These are phyloP conservation scores for Pavo muticus DNA, from an alignment of 2,113 vertebrate genomes.

Conservation along the genomic window DNA sequence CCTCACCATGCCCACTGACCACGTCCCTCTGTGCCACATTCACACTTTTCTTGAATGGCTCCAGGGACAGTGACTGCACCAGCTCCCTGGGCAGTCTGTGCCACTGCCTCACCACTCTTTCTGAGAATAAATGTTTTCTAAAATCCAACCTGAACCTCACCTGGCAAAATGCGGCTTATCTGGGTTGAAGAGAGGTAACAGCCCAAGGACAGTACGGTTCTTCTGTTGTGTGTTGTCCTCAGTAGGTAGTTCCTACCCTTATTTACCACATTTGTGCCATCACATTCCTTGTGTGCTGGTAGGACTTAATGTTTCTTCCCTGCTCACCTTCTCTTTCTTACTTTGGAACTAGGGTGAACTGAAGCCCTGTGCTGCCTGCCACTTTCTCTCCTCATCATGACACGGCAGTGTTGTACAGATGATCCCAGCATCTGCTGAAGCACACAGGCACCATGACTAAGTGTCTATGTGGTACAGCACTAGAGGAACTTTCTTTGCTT, in stretches of 20 bases:
- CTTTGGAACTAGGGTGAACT: background rate
- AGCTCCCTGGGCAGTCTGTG: too few relatives aligned
- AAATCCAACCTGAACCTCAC: too few relatives aligned
- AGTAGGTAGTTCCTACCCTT: background rate
- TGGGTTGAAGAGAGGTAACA: background rate
- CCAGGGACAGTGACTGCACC: too few relatives aligned
- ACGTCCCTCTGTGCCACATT: too few relatives aligned
- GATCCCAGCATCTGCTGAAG: background rate
- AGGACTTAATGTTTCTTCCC: background rate
- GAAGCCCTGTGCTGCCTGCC: background rate
- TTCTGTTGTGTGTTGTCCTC: background rate
- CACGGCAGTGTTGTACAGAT: background rate
- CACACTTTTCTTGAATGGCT: too few relatives aligned
- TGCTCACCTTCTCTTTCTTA: background rate
- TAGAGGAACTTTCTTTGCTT: background rate
- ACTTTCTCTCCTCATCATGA: fast-evolving
- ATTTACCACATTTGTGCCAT: fast-evolving
- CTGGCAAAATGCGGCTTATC: background rate
- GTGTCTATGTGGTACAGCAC: background rate
- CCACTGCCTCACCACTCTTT: too few relatives aligned
- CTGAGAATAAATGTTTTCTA: too few relatives aligned
- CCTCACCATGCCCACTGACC: too few relatives aligned
- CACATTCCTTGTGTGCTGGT: background rate
- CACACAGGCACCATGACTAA: background rate
- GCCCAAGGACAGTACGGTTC: background rate